Percentiles rank a stretch among this genome's conserved stretches.
Conservation (phyloP, 2,797 vertebrate genomes). For the Sebastes jordani region DNA sequence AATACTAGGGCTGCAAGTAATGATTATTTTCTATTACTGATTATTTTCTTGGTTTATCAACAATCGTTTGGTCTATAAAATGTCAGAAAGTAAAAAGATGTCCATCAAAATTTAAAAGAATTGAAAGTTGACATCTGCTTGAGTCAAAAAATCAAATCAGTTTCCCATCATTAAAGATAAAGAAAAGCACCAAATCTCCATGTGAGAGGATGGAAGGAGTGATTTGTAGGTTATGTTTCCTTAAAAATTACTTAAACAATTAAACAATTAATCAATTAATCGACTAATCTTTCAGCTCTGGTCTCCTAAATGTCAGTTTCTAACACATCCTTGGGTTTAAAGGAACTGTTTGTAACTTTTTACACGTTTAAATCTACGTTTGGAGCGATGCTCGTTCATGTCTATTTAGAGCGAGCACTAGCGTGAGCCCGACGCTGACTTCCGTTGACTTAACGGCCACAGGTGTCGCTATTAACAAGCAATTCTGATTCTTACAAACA, state of each 20-base stretch:
- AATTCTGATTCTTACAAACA: too few species aligned
- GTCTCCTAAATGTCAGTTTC: not conserved
- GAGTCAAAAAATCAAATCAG: not conserved
- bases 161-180: not conserved
- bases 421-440: too few species aligned
- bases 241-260: too few species aligned
- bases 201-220: not conserved
- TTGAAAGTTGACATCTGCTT: not conserved
- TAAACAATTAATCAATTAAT: too few species aligned
- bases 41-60: not conserved
- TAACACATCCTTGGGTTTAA: too few species aligned
- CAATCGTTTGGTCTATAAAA: not conserved
- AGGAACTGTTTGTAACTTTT: too few species aligned
- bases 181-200: not conserved
- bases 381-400: too few species aligned
- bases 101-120: not conserved
- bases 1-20: not conserved
- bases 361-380: too few species aligned
- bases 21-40: not conserved
- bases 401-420: too few species aligned
- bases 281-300: not conserved
- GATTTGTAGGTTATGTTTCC: not conserved
- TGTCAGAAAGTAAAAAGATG: not conserved
- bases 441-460: too few species aligned
- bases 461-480: too few species aligned